A percentile compares a stretch with the other conserved stretches of the same genome.
Conservation (phyloP, 2,113 vertebrate genomes). For the Pitta sordida region DNA sequence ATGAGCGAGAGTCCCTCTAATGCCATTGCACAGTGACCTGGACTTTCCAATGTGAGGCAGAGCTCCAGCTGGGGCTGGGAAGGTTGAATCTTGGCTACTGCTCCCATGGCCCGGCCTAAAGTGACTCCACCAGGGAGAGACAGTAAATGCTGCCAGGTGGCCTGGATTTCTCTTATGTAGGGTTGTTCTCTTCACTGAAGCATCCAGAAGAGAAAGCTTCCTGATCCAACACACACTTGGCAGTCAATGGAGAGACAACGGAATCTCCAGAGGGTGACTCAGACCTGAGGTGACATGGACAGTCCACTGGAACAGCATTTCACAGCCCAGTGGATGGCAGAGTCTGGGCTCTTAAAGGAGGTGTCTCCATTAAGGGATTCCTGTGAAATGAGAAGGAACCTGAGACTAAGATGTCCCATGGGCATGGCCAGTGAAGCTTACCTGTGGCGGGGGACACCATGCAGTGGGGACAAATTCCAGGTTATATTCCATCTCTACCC, state of each 20-base stretch:
- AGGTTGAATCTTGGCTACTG: not conserved
- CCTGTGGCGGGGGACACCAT: fast-evolving
- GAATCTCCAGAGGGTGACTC: not conserved
- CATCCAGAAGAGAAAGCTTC: not conserved
- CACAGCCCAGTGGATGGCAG: not conserved
- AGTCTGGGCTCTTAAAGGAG: not conserved
- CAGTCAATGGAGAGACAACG: not conserved
- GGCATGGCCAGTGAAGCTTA: not conserved
- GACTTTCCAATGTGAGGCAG: conserved; percentile 7
- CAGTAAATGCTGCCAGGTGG: not conserved
- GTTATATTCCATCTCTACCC: not conserved
- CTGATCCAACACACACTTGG: not conserved
- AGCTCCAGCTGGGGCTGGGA: not conserved
- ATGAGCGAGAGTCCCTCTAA: not conserved
- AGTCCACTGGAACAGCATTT: not conserved
- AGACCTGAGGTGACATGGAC: not conserved
- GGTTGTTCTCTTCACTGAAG: not conserved
- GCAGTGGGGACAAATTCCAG: not conserved
- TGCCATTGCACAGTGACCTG: not conserved
- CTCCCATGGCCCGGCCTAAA: not conserved
- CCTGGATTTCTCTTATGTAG: not conserved
- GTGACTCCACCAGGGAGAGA: not conserved
- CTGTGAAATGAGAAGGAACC: not conserved
- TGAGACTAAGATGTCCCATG: not conserved
- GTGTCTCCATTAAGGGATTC: not conserved